Percentiles rank a stretch among this genome's conserved stretches.
Conservation (phyloP, 2,797 vertebrate genomes). For the Esox lucius region DNA sequence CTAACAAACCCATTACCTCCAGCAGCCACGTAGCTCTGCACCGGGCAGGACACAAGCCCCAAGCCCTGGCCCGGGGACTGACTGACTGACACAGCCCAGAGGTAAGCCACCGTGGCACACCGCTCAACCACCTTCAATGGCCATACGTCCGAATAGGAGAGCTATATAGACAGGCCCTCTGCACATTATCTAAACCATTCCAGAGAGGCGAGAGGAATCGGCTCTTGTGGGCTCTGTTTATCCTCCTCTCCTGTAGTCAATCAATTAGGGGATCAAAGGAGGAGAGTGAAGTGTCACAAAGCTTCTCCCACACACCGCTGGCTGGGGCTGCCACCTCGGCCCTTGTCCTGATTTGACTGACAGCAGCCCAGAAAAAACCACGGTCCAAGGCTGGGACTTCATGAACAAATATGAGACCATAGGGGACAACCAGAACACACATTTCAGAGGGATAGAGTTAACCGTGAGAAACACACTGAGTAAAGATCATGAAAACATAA, state of each 20-base stretch:
- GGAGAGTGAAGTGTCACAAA: conserved; percentile 71
- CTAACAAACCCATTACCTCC: conserved; percentile 81
- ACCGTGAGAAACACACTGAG: conserved; percentile 52
- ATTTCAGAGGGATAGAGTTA: conserved; percentile 55
- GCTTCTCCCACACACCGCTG: conserved; percentile 61
- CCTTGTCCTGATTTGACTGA: conserved; percentile 11
- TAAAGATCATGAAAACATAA: conserved; percentile 42
- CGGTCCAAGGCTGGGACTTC: conserved; percentile 7
- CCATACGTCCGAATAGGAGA: conserved; percentile 46
- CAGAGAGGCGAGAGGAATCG: conserved; percentile 77
- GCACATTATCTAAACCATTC: conserved; percentile 77
- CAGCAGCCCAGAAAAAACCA: neutral
- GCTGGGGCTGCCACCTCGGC: conserved; percentile 63
- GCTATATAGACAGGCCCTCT: conserved; percentile 38
- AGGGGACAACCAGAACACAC: conserved; percentile 70
- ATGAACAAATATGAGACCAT: conserved; percentile 50
- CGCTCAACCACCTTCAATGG: conserved; percentile 71
- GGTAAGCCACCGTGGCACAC: conserved; percentile 77
- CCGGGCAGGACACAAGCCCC: conserved; percentile 59
- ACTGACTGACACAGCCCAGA: conserved; percentile 31
- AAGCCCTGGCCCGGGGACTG: conserved; percentile 56
- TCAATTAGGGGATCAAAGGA: conserved; percentile 83
- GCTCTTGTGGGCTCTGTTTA: conserved; percentile 77
- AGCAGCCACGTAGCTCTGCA: conserved; percentile 57
- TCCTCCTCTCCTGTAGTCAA: conserved; percentile 80